Conservation (phyloP, 2,113 vertebrate species). For the Spheniscus mendiculus region DNA sequence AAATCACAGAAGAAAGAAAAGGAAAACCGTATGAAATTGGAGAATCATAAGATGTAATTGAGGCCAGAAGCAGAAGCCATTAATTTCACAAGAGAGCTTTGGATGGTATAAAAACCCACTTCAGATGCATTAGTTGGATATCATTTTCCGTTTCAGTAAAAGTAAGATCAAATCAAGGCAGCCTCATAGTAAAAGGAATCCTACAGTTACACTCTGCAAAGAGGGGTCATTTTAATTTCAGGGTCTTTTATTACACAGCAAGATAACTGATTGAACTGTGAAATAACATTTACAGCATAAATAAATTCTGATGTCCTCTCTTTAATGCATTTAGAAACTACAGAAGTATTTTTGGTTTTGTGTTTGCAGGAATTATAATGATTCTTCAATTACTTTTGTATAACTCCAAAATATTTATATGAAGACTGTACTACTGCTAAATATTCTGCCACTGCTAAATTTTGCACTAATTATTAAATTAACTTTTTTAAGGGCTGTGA, state of each 20-base stretch:
- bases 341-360: constrained; percentile 18
- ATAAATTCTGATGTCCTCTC: constrained; percentile 55
- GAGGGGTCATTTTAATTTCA: constrained; percentile 73
- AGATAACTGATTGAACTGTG: constrained; percentile 68
- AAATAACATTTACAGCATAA: constrained; percentile 71
- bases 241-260: constrained; percentile 66
- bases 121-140: constrained; percentile 61
- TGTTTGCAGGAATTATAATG: not conserved
- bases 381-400: not conserved
- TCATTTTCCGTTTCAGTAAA: constrained; percentile 50
- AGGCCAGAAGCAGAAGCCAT: constrained; percentile 51
- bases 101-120: constrained; percentile 50
- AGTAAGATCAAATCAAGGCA: constrained; percentile 63
- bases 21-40: not conserved
- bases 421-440: not conserved
- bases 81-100: constrained; percentile 59
- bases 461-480: not conserved
- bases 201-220: constrained; percentile 56
- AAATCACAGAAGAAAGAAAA: constrained; percentile 24
- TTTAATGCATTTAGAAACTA: constrained; percentile 42
- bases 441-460: not conserved
- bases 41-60: constrained; percentile 23
- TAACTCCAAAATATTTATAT: not conserved
- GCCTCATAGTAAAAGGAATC: constrained; percentile 43
- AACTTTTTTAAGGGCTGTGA: not conserved